Percentiles rank a stretch among this genome's conserved stretches.
phyloP scores from a whole-genome alignment of 2,888 invertebrate genomes.

The Ornithoptera alexandrae region DNA sequence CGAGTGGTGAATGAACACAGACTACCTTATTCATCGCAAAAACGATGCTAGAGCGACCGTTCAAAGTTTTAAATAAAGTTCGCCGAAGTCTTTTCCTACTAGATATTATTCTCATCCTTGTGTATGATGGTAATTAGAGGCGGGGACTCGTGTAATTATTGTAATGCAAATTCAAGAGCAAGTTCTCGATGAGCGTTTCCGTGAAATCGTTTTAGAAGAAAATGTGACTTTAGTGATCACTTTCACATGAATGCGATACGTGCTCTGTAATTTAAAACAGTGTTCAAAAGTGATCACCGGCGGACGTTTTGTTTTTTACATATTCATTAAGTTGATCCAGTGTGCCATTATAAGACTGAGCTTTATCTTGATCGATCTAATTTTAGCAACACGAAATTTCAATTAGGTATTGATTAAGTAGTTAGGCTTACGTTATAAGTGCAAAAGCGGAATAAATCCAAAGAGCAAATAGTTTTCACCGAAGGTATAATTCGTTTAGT shows the following conservation, averaged over 20 bases:
- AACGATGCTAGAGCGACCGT: slow-evolving; percentile 72
- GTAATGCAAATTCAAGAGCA: slow-evolving; percentile 22
- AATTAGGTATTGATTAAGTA: slow-evolving; percentile 43
- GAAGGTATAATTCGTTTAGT: slow-evolving; percentile 37
- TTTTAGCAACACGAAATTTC: slow-evolving; percentile 66
- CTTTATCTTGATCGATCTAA: slow-evolving; percentile 57
- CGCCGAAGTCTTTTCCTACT: slow-evolving; percentile 64
- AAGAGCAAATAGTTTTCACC: slow-evolving; percentile 53
- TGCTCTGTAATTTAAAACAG: slow-evolving; percentile 23
- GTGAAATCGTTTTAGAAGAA: slow-evolving; percentile 44
- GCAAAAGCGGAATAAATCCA: slow-evolving; percentile 68
- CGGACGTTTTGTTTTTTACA: background rate
- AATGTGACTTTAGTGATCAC: slow-evolving; percentile 58
- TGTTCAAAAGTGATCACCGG: slow-evolving; percentile 19
- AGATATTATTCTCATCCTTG: slow-evolving; percentile 69
- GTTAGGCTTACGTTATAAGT: slow-evolving; percentile 49
- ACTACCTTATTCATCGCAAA: slow-evolving; percentile 32
- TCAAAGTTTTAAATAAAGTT: slow-evolving; percentile 66
- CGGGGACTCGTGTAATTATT: slow-evolving; percentile 22
- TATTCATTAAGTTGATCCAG: slow-evolving; percentile 32
- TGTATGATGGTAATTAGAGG: slow-evolving; percentile 71
- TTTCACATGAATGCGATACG: slow-evolving; percentile 22
- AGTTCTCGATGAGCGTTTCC: slow-evolving; percentile 9
- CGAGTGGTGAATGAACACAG: slow-evolving; percentile 10
- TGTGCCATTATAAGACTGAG: slow-evolving; percentile 67